These are phyloP conservation scores for Atethmia centrago DNA, from an alignment of 2,888 invertebrate genomes.

Conservation along the genomic window DNA sequence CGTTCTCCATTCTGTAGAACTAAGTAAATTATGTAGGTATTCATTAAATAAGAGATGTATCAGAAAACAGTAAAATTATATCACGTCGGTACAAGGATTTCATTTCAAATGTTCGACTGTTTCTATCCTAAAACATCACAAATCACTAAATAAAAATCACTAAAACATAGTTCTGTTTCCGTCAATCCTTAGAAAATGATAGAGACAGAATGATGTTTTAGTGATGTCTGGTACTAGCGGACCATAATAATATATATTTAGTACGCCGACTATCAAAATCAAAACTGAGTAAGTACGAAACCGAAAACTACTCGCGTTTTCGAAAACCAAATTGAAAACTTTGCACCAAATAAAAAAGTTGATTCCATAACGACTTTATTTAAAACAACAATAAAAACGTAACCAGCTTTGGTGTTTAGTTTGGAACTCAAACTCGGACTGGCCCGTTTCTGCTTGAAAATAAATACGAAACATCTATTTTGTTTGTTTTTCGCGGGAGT, in stretches of 20 bases:
- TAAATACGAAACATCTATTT: constrained; percentile 42
- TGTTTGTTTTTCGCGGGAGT: constrained; percentile 29
- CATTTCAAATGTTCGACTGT: too few species aligned
- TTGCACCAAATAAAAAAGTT: constrained; percentile 23
- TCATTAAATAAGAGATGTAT: too few species aligned
- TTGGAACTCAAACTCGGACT: constrained; percentile 50
- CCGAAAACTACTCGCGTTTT: not conserved
- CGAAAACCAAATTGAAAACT: constrained; percentile 27
- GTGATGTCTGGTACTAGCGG: not conserved
- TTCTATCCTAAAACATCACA: not conserved
- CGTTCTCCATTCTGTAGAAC: too few species aligned
- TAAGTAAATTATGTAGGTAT: too few species aligned
- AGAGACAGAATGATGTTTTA: not conserved
- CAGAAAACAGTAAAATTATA: too few species aligned
- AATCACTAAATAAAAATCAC: not conserved
- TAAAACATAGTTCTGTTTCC: not conserved
- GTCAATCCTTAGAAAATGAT: not conserved
- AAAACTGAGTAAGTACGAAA: not conserved
- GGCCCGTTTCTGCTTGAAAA: constrained; percentile 25
- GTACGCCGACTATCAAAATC: not conserved
- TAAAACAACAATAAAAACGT: constrained; percentile 46
- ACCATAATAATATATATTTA: not conserved
- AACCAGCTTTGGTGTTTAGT: constrained; percentile 45
- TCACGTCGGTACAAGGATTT: too few species aligned
- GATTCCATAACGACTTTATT: constrained; percentile 40